Percentiles rank a stretch among this genome's conserved stretches.
Evolutionary conservation across 2,113 vertebrate species (phyloP).

Genomic region (Dryoscopus gambensis): DNA sequence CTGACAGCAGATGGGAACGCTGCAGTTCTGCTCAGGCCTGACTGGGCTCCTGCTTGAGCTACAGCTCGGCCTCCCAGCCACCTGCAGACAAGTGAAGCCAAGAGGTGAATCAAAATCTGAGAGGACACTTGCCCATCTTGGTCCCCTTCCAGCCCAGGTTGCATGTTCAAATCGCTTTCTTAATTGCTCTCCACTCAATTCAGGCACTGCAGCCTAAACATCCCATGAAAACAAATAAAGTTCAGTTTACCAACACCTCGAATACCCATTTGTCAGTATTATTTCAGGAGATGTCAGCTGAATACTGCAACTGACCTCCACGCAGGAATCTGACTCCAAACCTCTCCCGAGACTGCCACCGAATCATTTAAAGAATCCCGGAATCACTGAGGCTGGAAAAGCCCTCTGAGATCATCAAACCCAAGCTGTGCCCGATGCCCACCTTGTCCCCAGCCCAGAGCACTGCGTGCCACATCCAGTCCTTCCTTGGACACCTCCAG

Average conservation of each 20-base stretch:
- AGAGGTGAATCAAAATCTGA: not conserved
- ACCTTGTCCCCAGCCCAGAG: not conserved
- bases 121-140: not conserved
- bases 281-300: not conserved
- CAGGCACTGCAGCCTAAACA: not conserved
- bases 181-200: not conserved
- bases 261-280: not conserved
- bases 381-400: not conserved
- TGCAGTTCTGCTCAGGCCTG: not conserved
- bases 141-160: not conserved
- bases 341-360: not conserved
- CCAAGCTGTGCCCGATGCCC: fast-evolving
- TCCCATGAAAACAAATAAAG: not conserved
- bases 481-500: not conserved
- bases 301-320: not conserved
- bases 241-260: not conserved
- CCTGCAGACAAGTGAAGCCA: not conserved
- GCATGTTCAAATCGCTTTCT: fast-evolving
- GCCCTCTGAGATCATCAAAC: fast-evolving
- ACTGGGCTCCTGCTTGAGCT: not conserved
- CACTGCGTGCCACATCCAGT: not conserved
- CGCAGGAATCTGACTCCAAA: not conserved
- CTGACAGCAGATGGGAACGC: not conserved
- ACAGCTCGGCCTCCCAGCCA: not conserved
- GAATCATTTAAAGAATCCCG: not conserved